Evolutionary conservation across 2,888 invertebrate genomes (phyloP).

Genomic region (Dynastes hyllus): DNA sequence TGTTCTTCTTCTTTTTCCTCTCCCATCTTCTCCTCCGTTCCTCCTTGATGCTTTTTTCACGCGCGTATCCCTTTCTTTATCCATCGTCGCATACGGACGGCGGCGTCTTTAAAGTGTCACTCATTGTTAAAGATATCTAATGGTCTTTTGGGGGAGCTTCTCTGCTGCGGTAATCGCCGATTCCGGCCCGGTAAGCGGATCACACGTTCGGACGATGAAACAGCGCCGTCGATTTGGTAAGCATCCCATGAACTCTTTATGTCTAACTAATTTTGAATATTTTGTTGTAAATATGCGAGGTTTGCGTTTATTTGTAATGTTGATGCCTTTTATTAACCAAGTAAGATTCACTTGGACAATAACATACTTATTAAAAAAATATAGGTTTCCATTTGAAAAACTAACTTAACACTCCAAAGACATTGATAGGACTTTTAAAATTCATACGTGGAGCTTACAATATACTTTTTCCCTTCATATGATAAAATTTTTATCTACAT

Average conservation of each 20-base stretch:
- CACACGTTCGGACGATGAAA: slow-evolving; percentile 41
- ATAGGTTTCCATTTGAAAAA: no score
- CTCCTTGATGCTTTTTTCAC: neutral
- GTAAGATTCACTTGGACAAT: no score
- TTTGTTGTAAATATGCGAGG: neutral
- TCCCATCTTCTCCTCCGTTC: slow-evolving; percentile 8
- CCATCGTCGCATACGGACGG: slow-evolving; percentile 51
- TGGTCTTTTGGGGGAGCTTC: slow-evolving; percentile 37
- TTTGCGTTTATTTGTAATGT: no score
- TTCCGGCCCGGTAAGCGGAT: slow-evolving; percentile 47
- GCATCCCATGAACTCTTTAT: neutral
- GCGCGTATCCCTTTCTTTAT: slow-evolving; percentile 43
- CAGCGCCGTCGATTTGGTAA: slow-evolving; percentile 5
- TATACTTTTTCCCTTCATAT: no score
- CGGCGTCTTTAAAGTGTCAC: slow-evolving; percentile 58
- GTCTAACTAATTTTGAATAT: neutral
- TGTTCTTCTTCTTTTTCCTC: neutral
- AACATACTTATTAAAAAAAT: no score
- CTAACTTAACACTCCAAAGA: no score
- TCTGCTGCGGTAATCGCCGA: slow-evolving; percentile 36
- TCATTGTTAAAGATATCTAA: slow-evolving; percentile 58
- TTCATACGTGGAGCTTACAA: no score
- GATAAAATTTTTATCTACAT: no score
- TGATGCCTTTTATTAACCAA: no score
- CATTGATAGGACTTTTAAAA: no score